These are phyloP conservation scores for Myocastor coypus DNA, from an alignment of 2,113 vertebrate species.

Conservation along the genomic window DNA sequence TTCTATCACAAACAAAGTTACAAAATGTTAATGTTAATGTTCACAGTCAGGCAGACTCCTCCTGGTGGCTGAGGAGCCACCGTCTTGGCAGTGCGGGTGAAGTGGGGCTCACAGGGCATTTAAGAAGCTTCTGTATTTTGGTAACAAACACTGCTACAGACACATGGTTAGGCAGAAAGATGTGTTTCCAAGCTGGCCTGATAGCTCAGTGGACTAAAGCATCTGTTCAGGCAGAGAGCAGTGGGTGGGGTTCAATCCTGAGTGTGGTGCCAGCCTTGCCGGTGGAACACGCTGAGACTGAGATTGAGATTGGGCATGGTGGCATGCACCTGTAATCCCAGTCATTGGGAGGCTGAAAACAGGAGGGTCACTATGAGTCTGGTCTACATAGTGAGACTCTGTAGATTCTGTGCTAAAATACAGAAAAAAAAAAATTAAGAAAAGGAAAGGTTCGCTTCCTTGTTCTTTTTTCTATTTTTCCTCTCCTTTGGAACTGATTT, in stretches of 20 bases:
- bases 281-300: too few relatives aligned
- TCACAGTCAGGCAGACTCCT: background rate
- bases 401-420: too few relatives aligned
- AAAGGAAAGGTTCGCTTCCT: background rate
- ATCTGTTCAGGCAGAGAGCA: too few relatives aligned
- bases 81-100: background rate
- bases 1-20: background rate
- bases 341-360: too few relatives aligned
- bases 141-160: background rate
- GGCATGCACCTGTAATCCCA: too few relatives aligned
- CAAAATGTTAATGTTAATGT: background rate
- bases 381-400: too few relatives aligned
- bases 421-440: too few relatives aligned
- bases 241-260: too few relatives aligned
- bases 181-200: background rate
- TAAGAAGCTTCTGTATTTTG: background rate
- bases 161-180: background rate
- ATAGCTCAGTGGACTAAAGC: too few relatives aligned
- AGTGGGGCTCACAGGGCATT: background rate
- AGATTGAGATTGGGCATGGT: too few relatives aligned
- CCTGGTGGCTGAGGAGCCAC: rapidly evolving
- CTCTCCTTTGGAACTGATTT: background rate
- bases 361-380: too few relatives aligned
- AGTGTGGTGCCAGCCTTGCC: too few relatives aligned
- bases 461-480: background rate